phyloP scores from a whole-genome alignment of 2,113 vertebrate species.

The Tyrannus savana region DNA sequence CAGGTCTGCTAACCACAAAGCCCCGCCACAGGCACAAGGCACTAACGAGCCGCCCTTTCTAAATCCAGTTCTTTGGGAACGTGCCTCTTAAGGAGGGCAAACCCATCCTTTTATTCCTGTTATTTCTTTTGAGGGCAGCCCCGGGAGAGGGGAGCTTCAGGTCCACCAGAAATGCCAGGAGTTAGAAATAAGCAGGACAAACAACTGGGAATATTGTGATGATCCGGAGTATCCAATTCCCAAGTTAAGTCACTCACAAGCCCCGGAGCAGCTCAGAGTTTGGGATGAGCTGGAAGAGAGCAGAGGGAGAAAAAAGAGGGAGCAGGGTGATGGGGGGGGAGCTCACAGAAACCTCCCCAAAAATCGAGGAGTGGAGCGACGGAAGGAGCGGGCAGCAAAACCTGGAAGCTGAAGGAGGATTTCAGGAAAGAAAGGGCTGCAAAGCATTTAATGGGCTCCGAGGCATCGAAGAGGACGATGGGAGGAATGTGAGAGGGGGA shows the following conservation, averaged over 20 bases:
- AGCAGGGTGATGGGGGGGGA: neutral
- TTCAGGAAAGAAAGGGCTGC: neutral
- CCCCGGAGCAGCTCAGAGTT: rapidly evolving
- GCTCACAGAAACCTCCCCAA: neutral
- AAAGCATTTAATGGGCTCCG: neutral
- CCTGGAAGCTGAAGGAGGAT: neutral
- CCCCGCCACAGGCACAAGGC: neutral
- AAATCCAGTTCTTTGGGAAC: neutral
- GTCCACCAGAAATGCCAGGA: neutral
- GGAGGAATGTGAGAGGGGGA: neutral
- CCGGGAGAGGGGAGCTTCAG: neutral
- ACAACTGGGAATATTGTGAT: neutral
- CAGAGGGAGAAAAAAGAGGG: neutral
- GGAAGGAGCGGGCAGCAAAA: neutral
- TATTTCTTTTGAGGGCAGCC: neutral
- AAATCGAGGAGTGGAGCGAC: neutral
- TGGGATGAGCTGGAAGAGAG: neutral
- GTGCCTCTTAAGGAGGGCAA: neutral
- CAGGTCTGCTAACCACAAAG: neutral
- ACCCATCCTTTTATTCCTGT: neutral
- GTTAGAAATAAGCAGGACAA: neutral
- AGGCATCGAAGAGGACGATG: rapidly evolving
- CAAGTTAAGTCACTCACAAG: neutral
- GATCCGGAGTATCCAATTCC: neutral
- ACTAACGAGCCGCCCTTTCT: rapidly evolving